Conservation (phyloP, 1,140 invertebrate genomes). For the Dinoponera quadriceps region DNA sequence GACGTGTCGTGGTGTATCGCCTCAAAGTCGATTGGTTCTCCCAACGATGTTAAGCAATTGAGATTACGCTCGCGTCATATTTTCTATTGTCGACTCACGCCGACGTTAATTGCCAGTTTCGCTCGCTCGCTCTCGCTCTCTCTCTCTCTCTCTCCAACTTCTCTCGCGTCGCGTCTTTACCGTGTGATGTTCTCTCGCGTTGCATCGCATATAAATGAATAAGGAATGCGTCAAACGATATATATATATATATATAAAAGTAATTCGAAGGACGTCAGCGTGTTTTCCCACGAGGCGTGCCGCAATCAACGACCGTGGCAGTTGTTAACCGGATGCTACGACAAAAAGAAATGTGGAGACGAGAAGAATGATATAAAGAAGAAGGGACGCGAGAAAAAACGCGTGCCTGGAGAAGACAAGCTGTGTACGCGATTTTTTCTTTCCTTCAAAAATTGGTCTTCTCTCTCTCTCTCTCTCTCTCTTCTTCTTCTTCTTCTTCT, state of each 20-base stretch:
- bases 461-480: background rate
- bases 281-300: background rate
- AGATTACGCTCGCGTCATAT: slow-evolving; percentile 1
- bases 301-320: slow-evolving; percentile 33
- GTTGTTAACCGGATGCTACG: slow-evolving; percentile 20
- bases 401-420: background rate
- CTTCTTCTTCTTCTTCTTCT: background rate
- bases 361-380: background rate
- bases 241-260: background rate
- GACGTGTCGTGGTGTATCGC: background rate
- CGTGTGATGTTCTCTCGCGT: background rate
- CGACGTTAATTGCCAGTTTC: background rate
- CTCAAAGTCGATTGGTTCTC: background rate
- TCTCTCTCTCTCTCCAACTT: background rate
- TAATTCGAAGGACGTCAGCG: background rate
- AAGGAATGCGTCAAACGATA: slow-evolving; percentile 17
- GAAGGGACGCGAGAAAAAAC: background rate
- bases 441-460: background rate
- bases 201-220: background rate
- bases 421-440: background rate
- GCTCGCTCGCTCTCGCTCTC: background rate
- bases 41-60: background rate
- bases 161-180: background rate
- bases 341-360: slow-evolving; percentile 22
- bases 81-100: background rate